Conservation (phyloP, 2,888 invertebrate genomes). For the Formica aserva region DNA sequence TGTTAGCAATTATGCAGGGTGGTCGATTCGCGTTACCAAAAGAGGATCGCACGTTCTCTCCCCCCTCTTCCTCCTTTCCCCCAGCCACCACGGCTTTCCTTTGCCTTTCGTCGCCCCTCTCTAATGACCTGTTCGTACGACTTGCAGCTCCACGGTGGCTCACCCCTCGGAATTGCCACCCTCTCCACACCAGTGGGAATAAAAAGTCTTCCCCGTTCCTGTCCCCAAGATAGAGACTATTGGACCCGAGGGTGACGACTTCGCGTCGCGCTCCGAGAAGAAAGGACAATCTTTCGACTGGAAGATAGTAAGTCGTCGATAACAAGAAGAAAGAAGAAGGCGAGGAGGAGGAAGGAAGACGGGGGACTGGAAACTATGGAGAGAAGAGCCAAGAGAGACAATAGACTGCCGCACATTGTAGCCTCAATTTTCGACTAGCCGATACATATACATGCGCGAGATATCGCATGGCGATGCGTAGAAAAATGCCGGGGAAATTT, state of each 20-base stretch:
- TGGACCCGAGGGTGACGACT: slow-evolving; percentile 40
- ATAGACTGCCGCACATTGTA: slow-evolving; percentile 85
- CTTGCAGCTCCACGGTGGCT: slow-evolving; percentile 97
- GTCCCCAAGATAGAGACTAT: slow-evolving; percentile 65
- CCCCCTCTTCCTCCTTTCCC: neutral
- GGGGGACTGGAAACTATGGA: slow-evolving; percentile 59
- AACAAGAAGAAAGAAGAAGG: slow-evolving; percentile 35
- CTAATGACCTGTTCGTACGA: slow-evolving; percentile 75
- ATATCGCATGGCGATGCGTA: slow-evolving; percentile 26
- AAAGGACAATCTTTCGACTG: slow-evolving; percentile 54
- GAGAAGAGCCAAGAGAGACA: slow-evolving; percentile 84
- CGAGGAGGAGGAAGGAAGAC: slow-evolving; percentile 43
- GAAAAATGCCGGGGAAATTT: slow-evolving; percentile 21
- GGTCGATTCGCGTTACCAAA: slow-evolving; percentile 41
- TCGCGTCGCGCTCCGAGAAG: slow-evolving; percentile 59
- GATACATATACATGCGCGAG: slow-evolving; percentile 67
- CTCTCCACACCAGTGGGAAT: slow-evolving; percentile 99
- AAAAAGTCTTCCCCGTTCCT: slow-evolving; percentile 84
- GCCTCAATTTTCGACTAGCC: slow-evolving; percentile 83
- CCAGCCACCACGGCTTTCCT: neutral
- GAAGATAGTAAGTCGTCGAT: slow-evolving; percentile 47
- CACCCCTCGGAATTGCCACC: slow-evolving; percentile 99
- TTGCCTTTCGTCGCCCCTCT: slow-evolving; percentile 29
- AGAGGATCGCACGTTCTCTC: slow-evolving; percentile 26
- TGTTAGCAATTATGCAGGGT: slow-evolving; percentile 9